Base-by-base conservation (phyloP, 2,888 invertebrate species). In the Amphipoea lucens region DNA sequence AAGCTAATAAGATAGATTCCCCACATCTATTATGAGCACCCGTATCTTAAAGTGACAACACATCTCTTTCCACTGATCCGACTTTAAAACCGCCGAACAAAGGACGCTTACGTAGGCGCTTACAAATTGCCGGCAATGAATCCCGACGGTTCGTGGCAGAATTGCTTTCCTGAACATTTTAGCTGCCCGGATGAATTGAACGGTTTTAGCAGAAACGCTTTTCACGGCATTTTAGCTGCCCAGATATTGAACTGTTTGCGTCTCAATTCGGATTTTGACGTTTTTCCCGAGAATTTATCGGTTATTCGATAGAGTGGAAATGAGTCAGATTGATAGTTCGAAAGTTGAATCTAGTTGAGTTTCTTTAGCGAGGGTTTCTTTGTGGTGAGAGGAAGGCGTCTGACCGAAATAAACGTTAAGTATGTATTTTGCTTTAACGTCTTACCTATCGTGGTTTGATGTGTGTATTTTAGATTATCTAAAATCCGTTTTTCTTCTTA, bases 121-220 rank as follows among this genome's bases (percentile, higher is more conserved):
- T 89, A 89, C 88, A 89, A 88, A 89, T 89, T 63, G 86, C 76
- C 76, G 5, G 74, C 89, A 82, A 89, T 86, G 86, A 87, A 88
- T 87, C 85, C 77, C 40, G 69, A 72, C 69, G 54, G 72, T 65
- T 77, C 57, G 67, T 20, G 62, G 51, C 72, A 72, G 82, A 80
- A 87, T 82, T 80, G 72, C 86, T 81, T 83, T 66, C 67, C 63
- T 69, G 69, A 82, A 77, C 82, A 88, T 86, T 87, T 86, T 78
- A 88, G 84, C 71, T 71, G 75, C 75, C 85, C 76, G 74, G 54
- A 57, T 62, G 68, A 78, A 78, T 78, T 42, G 57, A 68, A 80
- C 23, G 76, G 71, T 68, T 71, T 74, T 63, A 72, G 63, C 74
- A 67, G 69, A 73, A 86, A 62, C 57, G 83, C 60, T 83, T 71